phyloP scores from a whole-genome alignment of 2,797 vertebrate species.

The Tamandua tetradactyla region DNA sequence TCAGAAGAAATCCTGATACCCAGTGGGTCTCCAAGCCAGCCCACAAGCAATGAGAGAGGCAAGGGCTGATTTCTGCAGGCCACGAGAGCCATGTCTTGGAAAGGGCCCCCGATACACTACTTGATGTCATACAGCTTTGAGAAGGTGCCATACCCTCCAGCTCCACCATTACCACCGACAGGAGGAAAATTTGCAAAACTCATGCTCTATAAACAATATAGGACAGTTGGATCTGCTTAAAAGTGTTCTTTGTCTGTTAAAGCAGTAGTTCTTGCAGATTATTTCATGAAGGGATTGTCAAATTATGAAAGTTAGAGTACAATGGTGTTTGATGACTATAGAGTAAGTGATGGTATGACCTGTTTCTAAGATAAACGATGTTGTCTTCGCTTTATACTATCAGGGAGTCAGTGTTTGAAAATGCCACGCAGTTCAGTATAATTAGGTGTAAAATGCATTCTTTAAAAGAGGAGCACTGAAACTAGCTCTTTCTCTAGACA shows the following conservation, averaged over 20 bases:
- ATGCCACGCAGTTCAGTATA: not conserved
- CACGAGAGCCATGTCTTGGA: conserved; percentile 97
- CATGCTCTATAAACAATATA: conserved; percentile 84
- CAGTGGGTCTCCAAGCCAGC: conserved; percentile 98
- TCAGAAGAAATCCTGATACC: conserved; percentile 97
- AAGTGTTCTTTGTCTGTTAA: conserved; percentile 68
- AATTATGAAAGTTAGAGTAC: conserved; percentile 62
- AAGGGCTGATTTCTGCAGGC: conserved; percentile 96
- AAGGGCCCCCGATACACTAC: conserved; percentile 98
- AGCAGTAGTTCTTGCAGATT: conserved; percentile 47
- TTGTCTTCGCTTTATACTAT: conserved; percentile 5
- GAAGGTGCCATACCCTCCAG: conserved; percentile 97
- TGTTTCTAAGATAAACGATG: not conserved
- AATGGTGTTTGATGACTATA: conserved; percentile 59
- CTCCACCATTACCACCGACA: conserved; percentile 94
- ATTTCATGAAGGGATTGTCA: conserved; percentile 64
- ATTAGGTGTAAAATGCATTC: conserved; percentile 41
- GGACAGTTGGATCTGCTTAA: conserved; percentile 63
- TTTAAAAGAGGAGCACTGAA: conserved; percentile 14
- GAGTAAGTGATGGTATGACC: conserved; percentile 50
- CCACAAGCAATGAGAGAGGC: conserved; percentile 99
- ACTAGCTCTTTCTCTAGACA: conserved; percentile 32
- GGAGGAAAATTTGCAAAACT: conserved; percentile 77
- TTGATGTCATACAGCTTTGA: conserved; percentile 96
- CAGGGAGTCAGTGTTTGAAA: conserved; percentile 57